A percentile compares a stretch with the other conserved stretches of the same genome.
Conservation (phyloP, 2,888 invertebrate genomes). For the Microplitis manilae region DNA sequence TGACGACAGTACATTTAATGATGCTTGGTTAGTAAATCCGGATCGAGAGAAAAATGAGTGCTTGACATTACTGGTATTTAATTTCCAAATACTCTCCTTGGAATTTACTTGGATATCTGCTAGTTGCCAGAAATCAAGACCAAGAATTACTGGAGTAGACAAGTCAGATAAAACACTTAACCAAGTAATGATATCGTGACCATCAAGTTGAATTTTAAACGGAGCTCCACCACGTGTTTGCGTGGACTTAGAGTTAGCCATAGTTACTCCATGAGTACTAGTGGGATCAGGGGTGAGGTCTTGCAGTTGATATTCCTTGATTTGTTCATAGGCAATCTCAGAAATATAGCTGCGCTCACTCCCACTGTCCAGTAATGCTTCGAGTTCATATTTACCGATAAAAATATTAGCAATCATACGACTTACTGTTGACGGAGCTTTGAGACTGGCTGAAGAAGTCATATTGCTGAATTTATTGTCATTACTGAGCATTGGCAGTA, state of each 20-base stretch:
- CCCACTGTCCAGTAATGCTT: neutral
- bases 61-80: neutral
- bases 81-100: neutral
- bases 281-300: neutral
- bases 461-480: no score
- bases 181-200: neutral
- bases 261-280: neutral
- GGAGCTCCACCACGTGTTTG: neutral
- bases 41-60: neutral
- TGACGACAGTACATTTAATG: neutral
- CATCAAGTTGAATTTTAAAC: neutral
- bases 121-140: neutral
- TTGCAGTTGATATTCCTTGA: neutral
- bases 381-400: neutral
- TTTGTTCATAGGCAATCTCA: neutral
- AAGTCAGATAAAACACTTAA: neutral
- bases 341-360: neutral
- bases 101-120: neutral
- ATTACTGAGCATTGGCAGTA: no score
- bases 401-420: neutral
- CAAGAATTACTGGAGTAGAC: neutral
- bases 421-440: neutral
- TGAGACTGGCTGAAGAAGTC: no score
- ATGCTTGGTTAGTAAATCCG: neutral
- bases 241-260: neutral